These are phyloP conservation scores for Dinothrombium tinctorium DNA, from an alignment of 1,140 invertebrate genomes.

Conservation along the genomic window DNA sequence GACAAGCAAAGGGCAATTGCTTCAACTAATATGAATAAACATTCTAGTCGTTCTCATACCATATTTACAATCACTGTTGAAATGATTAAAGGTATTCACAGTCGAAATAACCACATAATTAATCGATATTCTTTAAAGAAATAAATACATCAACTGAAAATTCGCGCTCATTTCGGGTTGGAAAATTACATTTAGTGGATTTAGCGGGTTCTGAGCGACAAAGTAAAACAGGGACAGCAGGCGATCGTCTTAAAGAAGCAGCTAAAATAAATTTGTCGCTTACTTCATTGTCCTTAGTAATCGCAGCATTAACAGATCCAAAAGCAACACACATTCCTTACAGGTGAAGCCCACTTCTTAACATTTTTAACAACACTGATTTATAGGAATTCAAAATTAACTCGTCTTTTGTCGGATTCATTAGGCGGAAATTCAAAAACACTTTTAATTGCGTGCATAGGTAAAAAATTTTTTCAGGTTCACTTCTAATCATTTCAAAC, in stretches of 20 bases:
- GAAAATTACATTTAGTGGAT: slow-evolving; percentile 60
- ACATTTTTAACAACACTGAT: background rate
- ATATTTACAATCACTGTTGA: slow-evolving; percentile 70
- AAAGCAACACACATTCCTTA: slow-evolving; percentile 85
- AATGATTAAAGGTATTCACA: slow-evolving; percentile 28
- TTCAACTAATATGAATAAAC: slow-evolving; percentile 63
- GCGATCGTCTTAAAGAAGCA: slow-evolving; percentile 68
- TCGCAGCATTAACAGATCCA: slow-evolving; percentile 76
- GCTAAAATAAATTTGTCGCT: slow-evolving; percentile 86
- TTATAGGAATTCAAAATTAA: slow-evolving; percentile 58
- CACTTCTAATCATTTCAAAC: slow-evolving; percentile 13
- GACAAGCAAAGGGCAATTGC: slow-evolving; percentile 29
- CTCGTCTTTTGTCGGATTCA: slow-evolving; percentile 73
- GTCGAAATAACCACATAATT: background rate
- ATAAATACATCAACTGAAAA: background rate
- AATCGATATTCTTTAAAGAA: background rate
- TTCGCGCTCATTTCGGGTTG: slow-evolving; percentile 29
- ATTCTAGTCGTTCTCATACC: slow-evolving; percentile 60
- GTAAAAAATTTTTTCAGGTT: background rate
- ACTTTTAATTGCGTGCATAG: slow-evolving; percentile 42
- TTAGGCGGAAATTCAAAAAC: slow-evolving; percentile 90
- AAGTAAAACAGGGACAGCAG: slow-evolving; percentile 70
- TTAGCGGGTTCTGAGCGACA: slow-evolving; percentile 65
- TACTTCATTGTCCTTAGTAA: slow-evolving; percentile 80
- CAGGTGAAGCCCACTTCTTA: slow-evolving; percentile 21